These are phyloP conservation scores for Drosophila tani DNA, from an alignment of 1,140 invertebrate species.

Conservation along the genomic window DNA sequence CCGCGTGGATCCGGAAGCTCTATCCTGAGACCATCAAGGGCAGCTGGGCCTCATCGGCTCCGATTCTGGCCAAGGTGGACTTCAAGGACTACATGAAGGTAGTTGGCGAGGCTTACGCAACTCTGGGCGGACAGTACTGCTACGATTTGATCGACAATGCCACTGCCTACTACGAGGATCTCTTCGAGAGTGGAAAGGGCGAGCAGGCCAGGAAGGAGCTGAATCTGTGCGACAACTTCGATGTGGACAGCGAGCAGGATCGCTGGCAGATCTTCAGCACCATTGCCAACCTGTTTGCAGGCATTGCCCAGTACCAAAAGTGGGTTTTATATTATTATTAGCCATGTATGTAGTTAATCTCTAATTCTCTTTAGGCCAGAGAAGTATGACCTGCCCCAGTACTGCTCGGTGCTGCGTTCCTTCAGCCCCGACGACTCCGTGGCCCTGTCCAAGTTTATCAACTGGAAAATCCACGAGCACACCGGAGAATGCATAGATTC, in stretches of 20 bases:
- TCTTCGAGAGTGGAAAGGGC: slow-evolving; percentile 63
- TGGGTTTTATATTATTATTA: slow-evolving; percentile 11
- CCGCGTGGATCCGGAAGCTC: slow-evolving; percentile 90
- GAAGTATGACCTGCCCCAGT: slow-evolving; percentile 43
- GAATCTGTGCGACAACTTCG: slow-evolving; percentile 80
- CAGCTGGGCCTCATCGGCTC: slow-evolving; percentile 91
- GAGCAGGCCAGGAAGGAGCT: slow-evolving; percentile 66
- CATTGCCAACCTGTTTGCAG: slow-evolving; percentile 77
- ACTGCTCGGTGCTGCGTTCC: slow-evolving; percentile 56
- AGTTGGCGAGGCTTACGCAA: slow-evolving; percentile 49
- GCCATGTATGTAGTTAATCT: background rate
- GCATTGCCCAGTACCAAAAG: slow-evolving; percentile 77
- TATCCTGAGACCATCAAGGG: slow-evolving; percentile 90
- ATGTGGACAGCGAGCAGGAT: slow-evolving; percentile 62
- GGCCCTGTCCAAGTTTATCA: slow-evolving; percentile 64
- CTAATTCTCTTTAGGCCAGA: slow-evolving; percentile 27
- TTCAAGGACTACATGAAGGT: slow-evolving; percentile 86
- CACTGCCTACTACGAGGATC: slow-evolving; percentile 85
- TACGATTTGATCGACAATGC: slow-evolving; percentile 86
- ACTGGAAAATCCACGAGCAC: slow-evolving; percentile 32
- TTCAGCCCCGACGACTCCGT: slow-evolving; percentile 63
- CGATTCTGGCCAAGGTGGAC: slow-evolving; percentile 89
- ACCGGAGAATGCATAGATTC: slow-evolving; percentile 46
- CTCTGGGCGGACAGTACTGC: slow-evolving; percentile 85
- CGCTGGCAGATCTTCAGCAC: slow-evolving; percentile 74